Evolutionary conservation across 2,113 vertebrate genomes (phyloP), one percentile per base, ranked within the genome.

Genomic region (Psittacara wagleri): DNA sequence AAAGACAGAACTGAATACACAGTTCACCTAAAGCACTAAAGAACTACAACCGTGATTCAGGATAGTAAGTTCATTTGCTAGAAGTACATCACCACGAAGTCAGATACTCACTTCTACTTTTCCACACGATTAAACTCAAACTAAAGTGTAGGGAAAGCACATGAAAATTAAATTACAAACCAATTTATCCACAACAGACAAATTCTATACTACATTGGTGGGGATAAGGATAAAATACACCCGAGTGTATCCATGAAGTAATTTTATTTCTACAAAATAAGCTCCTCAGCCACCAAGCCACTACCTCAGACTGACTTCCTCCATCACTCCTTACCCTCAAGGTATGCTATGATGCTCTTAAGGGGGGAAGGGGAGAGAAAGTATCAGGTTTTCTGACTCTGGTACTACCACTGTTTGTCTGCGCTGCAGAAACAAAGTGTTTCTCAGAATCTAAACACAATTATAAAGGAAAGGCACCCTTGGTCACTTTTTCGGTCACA

Each of bases 341-440:
- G 28, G 35, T 51, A 52, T 24, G 20, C 31, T 15, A 10, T 41
- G 29, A 8, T 37, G 70, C 49, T 48, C 44, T 44, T 49, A 69
- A 48, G 0, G 2, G 6, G 7, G 2, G 4, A 7, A 2, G 2
- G 1, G 1, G 7, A 7, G 9, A 27, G 17, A 3, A 59, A 66
- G 5, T 8, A 62, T 22, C 24, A 27, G 4, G 33, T 28, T 62
- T 92, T 55, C 51, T 81, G 11, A 27, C 20, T 27, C 33, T 31
- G 17, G 17, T 68, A 64, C 27, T 61, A n/a, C 3, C 17, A 39
- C 41, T 20, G 9, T 49, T 92, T 57, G 9, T 37, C 62, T 46
- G 2, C 7, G 11, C 54, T 61, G 23, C 59, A 86, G 44, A 69
- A 81, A 73, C 13, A 74, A 91, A 19, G 0, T 37, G 35, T 22